Evolutionary conservation across 2,888 invertebrate genomes (phyloP), one percentile per base, ranked within the genome.

Genomic region (Odontocolon sp.): DNA sequence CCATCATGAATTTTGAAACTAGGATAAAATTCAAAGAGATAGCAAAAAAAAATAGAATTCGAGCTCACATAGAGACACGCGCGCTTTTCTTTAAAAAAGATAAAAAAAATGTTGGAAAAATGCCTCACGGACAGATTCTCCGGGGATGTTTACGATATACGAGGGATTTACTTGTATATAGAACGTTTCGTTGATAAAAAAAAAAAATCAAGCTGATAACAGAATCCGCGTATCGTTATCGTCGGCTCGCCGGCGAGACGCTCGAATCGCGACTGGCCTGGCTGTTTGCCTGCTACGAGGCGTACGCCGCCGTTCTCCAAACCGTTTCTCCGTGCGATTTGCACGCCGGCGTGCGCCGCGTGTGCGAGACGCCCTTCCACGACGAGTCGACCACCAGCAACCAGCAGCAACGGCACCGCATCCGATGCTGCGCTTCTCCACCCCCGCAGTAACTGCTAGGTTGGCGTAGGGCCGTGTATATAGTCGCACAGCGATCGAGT

Each of bases 241-340:
- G 38, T 45, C 71, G 74, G 71, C 69, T 72, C 76, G 78, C 76
- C 72, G 72, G 68, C 66, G 57, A 76, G 68, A 72, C 78, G 76
- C 47, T 75, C 64, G 64, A 63, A 76, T 68, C 78, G 78, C 78
- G 78, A 78, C 78, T 78, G 76, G 66, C 28, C 68, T 57, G 63
- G 42, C 16, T 40, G 8, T 63, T 45, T 26, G 11, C 8, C 23
- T 56, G 33, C 18, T 16, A 8, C 40, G 52, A 36, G 47, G 47
- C 63, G 23, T 36, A 50, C 63, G 63, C 31, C 14, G 33, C 18
- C 26, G 8, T 61, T 14, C n/a, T n/a, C n/a, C n/a, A n/a, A n/a
- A n/a, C n/a, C n/a, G n/a, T n/a, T n/a, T n/a, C n/a, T n/a, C n/a
- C 47, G 47, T 47, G 47, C 63, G 36, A 47, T 38, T n/a, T 31